These are phyloP conservation scores for Gandaritis pyraliata DNA, from an alignment of 2,888 invertebrate species.

Conservation along the genomic window DNA sequence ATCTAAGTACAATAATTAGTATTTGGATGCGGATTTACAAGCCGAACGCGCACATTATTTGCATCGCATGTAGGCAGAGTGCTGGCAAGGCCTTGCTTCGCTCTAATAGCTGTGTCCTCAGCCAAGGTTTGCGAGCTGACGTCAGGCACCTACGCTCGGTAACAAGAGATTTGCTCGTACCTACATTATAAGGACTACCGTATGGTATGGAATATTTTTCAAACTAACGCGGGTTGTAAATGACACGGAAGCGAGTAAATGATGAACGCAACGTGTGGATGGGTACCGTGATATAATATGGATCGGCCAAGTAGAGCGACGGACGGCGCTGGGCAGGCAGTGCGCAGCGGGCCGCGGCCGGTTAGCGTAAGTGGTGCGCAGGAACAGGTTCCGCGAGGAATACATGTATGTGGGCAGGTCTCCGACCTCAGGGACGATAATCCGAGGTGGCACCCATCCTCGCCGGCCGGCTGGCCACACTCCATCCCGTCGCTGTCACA, in stretches of 20 bases:
- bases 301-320: conserved; percentile 50
- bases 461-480: conserved; percentile 45
- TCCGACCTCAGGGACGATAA: conserved; percentile 70
- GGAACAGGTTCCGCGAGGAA: conserved; percentile 77
- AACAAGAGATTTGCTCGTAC: conserved; percentile 71
- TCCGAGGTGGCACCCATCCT: conserved; percentile 57
- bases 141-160: conserved; percentile 71
- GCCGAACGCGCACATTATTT: conserved; percentile 44
- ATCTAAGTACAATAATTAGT: conserved; percentile 13
- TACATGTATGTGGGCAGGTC: conserved; percentile 79
- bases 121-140: conserved; percentile 76
- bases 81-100: conserved; percentile 72
- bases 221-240: conserved; percentile 39
- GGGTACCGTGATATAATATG: conserved; percentile 37
- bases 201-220: conserved; percentile 47
- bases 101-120: conserved; percentile 78
- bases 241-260: conserved; percentile 25
- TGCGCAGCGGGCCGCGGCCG: conserved; percentile 51
- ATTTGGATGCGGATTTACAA: conserved; percentile 36
- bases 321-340: conserved; percentile 47
- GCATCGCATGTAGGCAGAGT: conserved; percentile 71
- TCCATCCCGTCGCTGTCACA: conserved; percentile 35
- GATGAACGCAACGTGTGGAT: conserved; percentile 30
- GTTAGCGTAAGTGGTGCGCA: conserved; percentile 67
- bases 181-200: conserved; percentile 44